Evolutionary conservation across 2,797 vertebrate genomes (phyloP), one percentile per base, ranked within the genome.

Genomic region (Psittacula echo): DNA sequence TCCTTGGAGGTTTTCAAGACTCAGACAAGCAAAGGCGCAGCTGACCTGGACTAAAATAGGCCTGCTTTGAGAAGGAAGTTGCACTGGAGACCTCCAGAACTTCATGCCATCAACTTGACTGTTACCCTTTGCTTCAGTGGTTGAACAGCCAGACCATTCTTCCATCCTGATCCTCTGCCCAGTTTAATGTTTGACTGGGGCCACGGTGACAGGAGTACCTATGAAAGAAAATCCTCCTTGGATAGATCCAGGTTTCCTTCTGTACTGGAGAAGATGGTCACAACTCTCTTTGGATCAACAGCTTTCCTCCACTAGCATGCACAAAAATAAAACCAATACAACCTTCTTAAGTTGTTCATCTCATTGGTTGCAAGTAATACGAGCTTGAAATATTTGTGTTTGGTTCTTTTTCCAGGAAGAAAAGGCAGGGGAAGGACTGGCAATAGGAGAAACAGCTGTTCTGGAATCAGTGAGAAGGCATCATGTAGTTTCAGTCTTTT

Each of bases 141-240:
- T 50, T 61, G n/a, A 58, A 61, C 23, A 67, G 29, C 14, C 53
- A 67, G 13, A 45, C 11, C 24, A 18, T 48, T 82, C 10, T 44
- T 72, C 41, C 65, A 73, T 17, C 7, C n/a, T 48, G 42, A 45
- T 61, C 41, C 23, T 64, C 71, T 80, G n/a, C 54, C 26, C 54
- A 70, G 37, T 4, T 73, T 20, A 41, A 8, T 32, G 50, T 50
- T 2, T 85, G 48, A 50, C 23, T 27, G 47, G 9, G 13, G 10
- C 29, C 29, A 45, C 1, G 0, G 8, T 6, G 3, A 26, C 6
- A 1, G 34, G 13, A 86, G 34, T 13, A 42, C 22, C 24, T 73
- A 24, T 11, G 68, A 80, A 94, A 79, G 21, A 13, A 83, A 94
- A 77, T 41, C 4, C 5, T 85, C 22, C 19, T 26, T 6, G 17